Evolutionary conservation across 2,797 vertebrate genomes (phyloP), one percentile per base, ranked within the genome.

Genomic region (Pogoniulus pusillus): DNA sequence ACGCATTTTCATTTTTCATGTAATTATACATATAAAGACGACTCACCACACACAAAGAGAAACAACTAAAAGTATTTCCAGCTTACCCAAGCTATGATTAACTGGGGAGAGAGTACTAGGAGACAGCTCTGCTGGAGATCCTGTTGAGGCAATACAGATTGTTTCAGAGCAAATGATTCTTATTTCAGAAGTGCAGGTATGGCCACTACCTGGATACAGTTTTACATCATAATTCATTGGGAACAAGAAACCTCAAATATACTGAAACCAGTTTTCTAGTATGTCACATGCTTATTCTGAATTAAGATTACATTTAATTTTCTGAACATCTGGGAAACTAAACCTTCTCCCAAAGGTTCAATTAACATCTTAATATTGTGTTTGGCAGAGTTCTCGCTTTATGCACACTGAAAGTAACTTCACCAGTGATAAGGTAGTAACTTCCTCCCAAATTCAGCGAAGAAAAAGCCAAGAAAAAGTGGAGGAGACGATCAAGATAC

Each of bases 111-210:
- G 98, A 76, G 98, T 98, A 94, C 98, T 98, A 49, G 99, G 99
- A 96, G 99, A 99, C 89, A 99, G 97, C 96, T 99, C 99, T 90
- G 99, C 99, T 89, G 99, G 99, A 96, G 99, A 99, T 95, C 99
- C 99, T 99, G 94, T 91, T 51, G 75, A 83, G 88, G 66, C 82
- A 97, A 94, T 20, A 94, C 27, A 86, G 82, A 86, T 49, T 75
- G 85, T 68, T 95, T 92, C 39, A 91, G 43, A 62, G n/a, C 51
- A 89, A 85, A 79, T 16, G 1, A 7, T 77, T 85, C 35, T 74
- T 78, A 35, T 86, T 82, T 93, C 78, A 78, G 49, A 65, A 8
- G 9, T 47, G 45, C 13, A 84, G 17, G 69, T 30, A 80, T 7
- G 30, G 63, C 39, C 51, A 76, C 47, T 75, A 74, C 23, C 66